Conservation (phyloP, 2,888 invertebrate species). For the Drosophila anomalata region DNA sequence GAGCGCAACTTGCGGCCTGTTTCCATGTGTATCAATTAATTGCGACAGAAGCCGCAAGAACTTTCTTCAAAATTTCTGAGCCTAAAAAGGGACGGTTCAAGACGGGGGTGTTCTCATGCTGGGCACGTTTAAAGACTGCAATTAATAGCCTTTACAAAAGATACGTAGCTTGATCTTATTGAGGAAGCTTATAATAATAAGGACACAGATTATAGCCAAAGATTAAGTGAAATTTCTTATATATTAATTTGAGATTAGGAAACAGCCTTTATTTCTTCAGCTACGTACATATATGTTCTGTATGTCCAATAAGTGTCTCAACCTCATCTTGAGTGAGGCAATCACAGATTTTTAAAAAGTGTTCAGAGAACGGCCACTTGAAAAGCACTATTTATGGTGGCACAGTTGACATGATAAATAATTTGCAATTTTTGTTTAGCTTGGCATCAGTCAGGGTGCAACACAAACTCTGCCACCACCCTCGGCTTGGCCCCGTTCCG, state of each 20-base stretch:
- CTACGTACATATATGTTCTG: no score
- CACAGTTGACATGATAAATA: constrained; percentile 44
- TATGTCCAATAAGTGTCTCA: no score
- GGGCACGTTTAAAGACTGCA: constrained; percentile 56
- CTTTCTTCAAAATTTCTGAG: constrained; percentile 47
- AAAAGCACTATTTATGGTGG: constrained; percentile 26
- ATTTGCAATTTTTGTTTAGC: constrained; percentile 52
- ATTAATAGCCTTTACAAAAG: constrained; percentile 51
- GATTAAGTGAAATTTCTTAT: not conserved
- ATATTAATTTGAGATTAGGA: not conserved
- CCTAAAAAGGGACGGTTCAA: constrained; percentile 8
- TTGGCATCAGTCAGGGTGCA: constrained; percentile 45
- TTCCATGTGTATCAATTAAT: constrained; percentile 78
- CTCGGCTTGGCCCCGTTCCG: constrained; percentile 17
- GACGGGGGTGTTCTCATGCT: constrained; percentile 11
- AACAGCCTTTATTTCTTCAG: not conserved
- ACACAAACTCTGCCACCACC: constrained; percentile 58
- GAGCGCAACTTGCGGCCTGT: constrained; percentile 49
- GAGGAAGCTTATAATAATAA: not conserved
- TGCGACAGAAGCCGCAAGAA: constrained; percentile 69
- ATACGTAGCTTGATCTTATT: constrained; percentile 29
- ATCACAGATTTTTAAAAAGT: not conserved
- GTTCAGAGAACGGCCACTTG: constrained; percentile 19
- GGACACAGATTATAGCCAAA: no score
- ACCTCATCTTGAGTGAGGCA: not conserved